A percentile compares a stretch with the other conserved stretches of the same genome.
phyloP scores from a whole-genome alignment of 2,888 invertebrate genomes.

The Mesorhabditis sp. region DNA sequence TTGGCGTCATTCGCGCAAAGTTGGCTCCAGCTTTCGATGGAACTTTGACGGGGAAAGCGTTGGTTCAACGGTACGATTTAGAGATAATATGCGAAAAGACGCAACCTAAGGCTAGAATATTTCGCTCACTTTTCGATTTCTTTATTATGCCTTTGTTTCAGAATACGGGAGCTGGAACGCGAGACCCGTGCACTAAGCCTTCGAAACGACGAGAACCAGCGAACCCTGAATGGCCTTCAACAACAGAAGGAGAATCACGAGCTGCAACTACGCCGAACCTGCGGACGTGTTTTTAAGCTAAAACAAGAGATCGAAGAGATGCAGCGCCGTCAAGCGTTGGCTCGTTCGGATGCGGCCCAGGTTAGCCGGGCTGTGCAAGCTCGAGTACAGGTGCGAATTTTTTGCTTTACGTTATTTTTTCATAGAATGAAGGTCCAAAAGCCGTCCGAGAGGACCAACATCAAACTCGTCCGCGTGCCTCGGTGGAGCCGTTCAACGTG shows the following conservation, averaged over 20 bases:
- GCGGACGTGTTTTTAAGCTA: not conserved
- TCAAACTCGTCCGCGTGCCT: slow-evolving; percentile 45
- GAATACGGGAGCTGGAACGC: slow-evolving; percentile 9
- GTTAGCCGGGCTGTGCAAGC: not conserved
- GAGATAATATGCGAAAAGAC: too few relatives aligned
- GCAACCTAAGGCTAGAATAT: too few relatives aligned
- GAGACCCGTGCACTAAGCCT: not conserved
- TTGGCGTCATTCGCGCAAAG: too few relatives aligned
- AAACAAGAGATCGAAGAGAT: not conserved
- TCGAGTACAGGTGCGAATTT: not conserved
- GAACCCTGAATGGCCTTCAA: slow-evolving; percentile 6
- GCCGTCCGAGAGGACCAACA: not conserved
- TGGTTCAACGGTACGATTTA: too few relatives aligned
- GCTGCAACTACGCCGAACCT: not conserved
- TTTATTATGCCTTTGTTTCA: slow-evolving; percentile 7
- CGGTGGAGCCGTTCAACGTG: slow-evolving; percentile 55
- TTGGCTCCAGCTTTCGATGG: too few relatives aligned
- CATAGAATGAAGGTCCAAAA: not conserved
- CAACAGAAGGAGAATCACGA: not conserved
- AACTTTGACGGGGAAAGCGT: too few relatives aligned
- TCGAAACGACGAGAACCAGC: not conserved
- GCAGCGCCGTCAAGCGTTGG: not conserved
- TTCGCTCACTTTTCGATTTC: not conserved
- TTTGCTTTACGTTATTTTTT: not conserved
- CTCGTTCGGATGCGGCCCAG: slow-evolving; percentile 6